Evolutionary conservation across 2,888 invertebrate genomes (phyloP).

Genomic region (Phengaris alcon): DNA sequence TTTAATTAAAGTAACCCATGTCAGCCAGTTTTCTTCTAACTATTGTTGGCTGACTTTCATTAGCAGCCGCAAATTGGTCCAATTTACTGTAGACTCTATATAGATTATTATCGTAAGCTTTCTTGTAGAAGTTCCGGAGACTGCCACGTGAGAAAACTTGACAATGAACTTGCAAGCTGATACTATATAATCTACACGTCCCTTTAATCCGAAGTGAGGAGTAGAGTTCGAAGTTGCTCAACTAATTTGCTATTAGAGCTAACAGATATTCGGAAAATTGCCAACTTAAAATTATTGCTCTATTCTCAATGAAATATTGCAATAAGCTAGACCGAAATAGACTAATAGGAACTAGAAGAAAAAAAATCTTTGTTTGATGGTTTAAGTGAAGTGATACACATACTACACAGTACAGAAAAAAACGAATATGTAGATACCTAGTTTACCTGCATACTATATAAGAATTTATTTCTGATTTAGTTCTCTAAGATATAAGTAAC

Average conservation of each 20-base stretch:
- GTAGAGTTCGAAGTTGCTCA: constrained; percentile 35
- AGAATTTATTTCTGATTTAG: too few relatives aligned
- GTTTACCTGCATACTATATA: too few relatives aligned
- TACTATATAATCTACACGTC: constrained; percentile 39
- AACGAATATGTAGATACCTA: too few relatives aligned
- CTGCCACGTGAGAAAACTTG: constrained; percentile 55
- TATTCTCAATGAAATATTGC: not conserved
- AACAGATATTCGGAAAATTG: constrained; percentile 24
- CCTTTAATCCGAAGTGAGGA: constrained; percentile 35
- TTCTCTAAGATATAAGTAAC: too few relatives aligned
- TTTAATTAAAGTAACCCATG: constrained; percentile 7
- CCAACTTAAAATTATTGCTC: not conserved
- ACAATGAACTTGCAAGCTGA: constrained; percentile 45
- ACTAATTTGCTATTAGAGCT: constrained; percentile 37
- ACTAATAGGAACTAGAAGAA: too few relatives aligned
- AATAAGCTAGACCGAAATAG: not conserved
- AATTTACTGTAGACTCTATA: constrained; percentile 55
- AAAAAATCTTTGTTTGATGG: too few relatives aligned
- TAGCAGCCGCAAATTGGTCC: constrained; percentile 51
- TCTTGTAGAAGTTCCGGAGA: constrained; percentile 49
- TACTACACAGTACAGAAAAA: too few relatives aligned
- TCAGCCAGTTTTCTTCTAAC: constrained; percentile 17
- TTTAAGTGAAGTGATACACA: too few relatives aligned
- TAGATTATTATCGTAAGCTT: constrained; percentile 55
- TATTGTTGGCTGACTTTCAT: constrained; percentile 38